Percentiles rank a stretch among this genome's conserved stretches.
These are phyloP conservation scores for Oreotragus oreotragus DNA, from an alignment of 2,113 vertebrate species.

Conservation along the genomic window DNA sequence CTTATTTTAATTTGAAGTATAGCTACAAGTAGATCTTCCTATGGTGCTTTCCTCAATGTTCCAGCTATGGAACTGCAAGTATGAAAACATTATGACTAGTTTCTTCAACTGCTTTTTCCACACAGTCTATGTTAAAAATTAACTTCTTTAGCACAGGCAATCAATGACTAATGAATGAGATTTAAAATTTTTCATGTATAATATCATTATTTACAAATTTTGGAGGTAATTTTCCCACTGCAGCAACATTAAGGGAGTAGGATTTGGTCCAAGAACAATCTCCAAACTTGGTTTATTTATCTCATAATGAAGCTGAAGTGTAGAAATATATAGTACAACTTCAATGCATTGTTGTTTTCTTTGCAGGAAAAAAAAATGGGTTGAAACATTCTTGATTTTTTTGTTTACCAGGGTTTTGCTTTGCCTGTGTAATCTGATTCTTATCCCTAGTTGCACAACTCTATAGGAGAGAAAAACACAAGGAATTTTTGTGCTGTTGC, in stretches of 20 bases:
- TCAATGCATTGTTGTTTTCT: not conserved
- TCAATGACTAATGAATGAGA: not conserved
- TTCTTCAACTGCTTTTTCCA: slow-evolving; percentile 1
- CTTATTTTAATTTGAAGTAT: slow-evolving; percentile 8
- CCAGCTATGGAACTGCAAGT: not conserved
- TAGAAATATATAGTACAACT: not conserved
- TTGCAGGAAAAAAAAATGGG: not conserved
- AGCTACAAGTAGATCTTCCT: not conserved
- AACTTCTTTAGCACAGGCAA: not conserved
- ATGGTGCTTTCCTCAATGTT: not conserved
- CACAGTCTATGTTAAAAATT: not conserved
- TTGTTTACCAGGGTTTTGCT: not conserved
- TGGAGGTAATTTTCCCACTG: not conserved
- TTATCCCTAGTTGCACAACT: not conserved
- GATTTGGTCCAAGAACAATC: not conserved
- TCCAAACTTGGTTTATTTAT: not conserved
- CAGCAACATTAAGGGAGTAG: not conserved
- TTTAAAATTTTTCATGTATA: not conserved
- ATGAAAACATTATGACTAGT: not conserved
- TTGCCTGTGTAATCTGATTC: not conserved
- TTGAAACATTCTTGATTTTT: not conserved
- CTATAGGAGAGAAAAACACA: not conserved
- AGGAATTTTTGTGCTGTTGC: not conserved
- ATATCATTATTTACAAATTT: not conserved
- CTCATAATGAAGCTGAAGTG: not conserved